Evolutionary conservation across 2,797 vertebrate genomes (phyloP), one percentile per base, ranked within the genome.

Genomic region (Cyprinodon diabolis): DNA sequence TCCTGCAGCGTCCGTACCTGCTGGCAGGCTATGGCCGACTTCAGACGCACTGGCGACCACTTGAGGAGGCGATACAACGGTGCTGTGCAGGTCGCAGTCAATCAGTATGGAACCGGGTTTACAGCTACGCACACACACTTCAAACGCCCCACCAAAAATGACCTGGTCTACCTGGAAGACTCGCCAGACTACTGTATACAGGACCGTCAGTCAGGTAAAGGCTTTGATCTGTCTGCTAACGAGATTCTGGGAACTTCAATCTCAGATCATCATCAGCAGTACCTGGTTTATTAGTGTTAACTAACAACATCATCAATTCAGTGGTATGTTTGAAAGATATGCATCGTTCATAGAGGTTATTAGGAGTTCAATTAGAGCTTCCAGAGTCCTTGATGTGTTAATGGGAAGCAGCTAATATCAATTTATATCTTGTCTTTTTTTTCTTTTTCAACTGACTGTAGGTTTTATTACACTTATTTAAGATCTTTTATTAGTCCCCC

Each of bases 121-220:
- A 96, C 96, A 0, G 93, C 95, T 14, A 94, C 96, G 19, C 96
- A 97, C 88, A 90, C 94, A 77, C 96, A 92, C 89, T 96, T 96
- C 91, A 98, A 97, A 84, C 96, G 95, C 68, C 96, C 97, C 65
- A 96, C 95, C 69, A 97, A 97, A 92, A 97, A 97, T 70, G 97
- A 99, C 89, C 94, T 99, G 51, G 97, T 99, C 68, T 99, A 98
- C 92, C 96, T 97, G 65, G 98, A 99, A 92, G 96, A 96, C 87
- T 98, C 97, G 40, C 98, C 98, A 48, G 98, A 99, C 91, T 99
- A 98, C 94, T 99, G 98, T 92, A 93, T 98, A 89, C 93, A 94
- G 77, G 97, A 99, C 94, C 93, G 94, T 40, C 96, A 97, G 81
- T 95, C 96, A 91, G 97, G 98, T 98, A 94, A 94, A 92, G 4